Conservation (phyloP, 2,797 vertebrate genomes). For the Micrastur ruficollis region DNA sequence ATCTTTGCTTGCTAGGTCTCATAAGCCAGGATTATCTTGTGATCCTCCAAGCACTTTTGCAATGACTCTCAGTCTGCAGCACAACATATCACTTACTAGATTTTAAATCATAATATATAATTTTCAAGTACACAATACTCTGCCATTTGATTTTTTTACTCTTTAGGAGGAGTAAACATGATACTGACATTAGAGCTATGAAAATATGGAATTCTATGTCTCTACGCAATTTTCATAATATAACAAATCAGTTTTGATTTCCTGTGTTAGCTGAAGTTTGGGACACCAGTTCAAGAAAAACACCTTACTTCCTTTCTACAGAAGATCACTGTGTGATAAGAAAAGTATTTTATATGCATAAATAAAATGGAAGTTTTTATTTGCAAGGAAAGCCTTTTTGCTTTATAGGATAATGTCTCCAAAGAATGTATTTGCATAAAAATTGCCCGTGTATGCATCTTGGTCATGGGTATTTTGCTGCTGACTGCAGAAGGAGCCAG, state of each 20-base stretch:
- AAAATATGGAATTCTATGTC: background rate
- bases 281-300: background rate
- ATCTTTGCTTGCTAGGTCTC: background rate
- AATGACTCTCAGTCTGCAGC: background rate
- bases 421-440: background rate
- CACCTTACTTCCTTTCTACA: background rate
- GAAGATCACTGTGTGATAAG: background rate
- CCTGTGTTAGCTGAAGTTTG: background rate
- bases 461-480: background rate
- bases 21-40: background rate
- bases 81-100: background rate
- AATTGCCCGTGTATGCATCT: background rate
- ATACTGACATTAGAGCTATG: background rate
- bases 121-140: background rate
- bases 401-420: background rate
- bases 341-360: background rate
- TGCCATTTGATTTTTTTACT: background rate
- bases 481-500: background rate
- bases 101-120: background rate
- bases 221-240: background rate
- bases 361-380: background rate
- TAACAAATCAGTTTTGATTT: background rate
- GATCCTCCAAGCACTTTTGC: background rate
- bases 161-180: background rate
- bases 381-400: background rate